Base-by-base conservation (phyloP, 2,888 invertebrate species). In the Odontocerum albicorne region DNA sequence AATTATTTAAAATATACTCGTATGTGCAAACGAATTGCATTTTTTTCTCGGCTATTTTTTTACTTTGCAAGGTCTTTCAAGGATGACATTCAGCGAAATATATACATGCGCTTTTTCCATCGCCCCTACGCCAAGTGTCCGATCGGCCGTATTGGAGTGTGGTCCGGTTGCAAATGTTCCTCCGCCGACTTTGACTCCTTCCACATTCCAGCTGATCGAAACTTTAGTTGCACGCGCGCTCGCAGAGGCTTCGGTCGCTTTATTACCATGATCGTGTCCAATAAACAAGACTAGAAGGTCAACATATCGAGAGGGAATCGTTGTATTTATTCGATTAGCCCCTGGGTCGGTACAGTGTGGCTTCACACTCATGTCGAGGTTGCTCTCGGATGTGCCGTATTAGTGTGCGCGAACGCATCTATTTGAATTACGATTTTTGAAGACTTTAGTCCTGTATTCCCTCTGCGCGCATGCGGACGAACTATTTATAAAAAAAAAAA, bases 401-500 rank as follows among this genome's bases (percentile, higher is more conserved):
- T 38, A 31, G 21, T 6, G 20, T 15, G 32, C 7, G 20, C 19
- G 33, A 46, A 46, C 43, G 33, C 32, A 43, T 22, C 22, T 12
- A 51, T 58, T 58, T 46, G 49, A 57, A 57, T 33, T 53, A 44
- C 38, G 44, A 53, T 42, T 39, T 36, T 22, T 15, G 16, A 20
- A 22, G 16, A 15, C 42, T 21, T 58, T 51, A 58, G 58, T 58
- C 47, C 40, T 43, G 36, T 47, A 35, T 43, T 55, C 51, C 51
- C 58, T 46, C 51, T 58, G 47, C 55, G 51, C 58, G 58, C 58
- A 55, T 55, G 55, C 55, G 58, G 55, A 55, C 55, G 58, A 45
- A 17, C 45, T 44, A n/a, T 33, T 45, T 21, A 8, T 12, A 35
- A 35, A 35, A n/a, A n/a, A n/a, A n/a, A n/a, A n/a, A n/a, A n/a